Conservation (phyloP, 2,797 vertebrate genomes). For the Chaenodraco wilsoni region DNA sequence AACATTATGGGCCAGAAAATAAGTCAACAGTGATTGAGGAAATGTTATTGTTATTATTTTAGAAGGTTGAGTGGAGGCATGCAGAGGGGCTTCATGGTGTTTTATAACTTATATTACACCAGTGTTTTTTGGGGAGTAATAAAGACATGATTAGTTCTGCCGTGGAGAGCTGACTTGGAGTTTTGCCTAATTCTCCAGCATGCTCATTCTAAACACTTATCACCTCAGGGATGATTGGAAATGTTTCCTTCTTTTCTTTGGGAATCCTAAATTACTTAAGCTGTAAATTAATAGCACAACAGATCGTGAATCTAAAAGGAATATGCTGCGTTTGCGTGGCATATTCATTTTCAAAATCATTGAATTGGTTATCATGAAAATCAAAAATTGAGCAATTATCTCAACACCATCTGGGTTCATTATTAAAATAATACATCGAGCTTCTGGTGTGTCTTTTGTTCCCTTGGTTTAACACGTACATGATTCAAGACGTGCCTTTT, state of each 20-base stretch:
- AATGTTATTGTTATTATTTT: conserved; percentile 39
- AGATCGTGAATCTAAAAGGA: conserved; percentile 58
- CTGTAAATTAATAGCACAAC: conserved; percentile 74
- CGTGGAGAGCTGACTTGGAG: conserved; percentile 76
- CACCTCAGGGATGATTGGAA: conserved; percentile 74
- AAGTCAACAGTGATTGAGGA: conserved; percentile 55
- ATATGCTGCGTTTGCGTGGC: conserved; percentile 42
- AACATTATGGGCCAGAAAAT: conserved; percentile 48
- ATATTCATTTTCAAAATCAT: conserved; percentile 64
- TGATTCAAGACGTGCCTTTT: conserved; percentile 25
- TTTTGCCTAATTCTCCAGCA: conserved; percentile 75
- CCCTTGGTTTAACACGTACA: conserved; percentile 3
- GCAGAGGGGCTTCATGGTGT: conserved; percentile 59
- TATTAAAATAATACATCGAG: conserved; percentile 36
- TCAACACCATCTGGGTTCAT: conserved; percentile 46
- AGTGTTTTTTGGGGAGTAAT: conserved; percentile 69
- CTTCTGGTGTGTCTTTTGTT: conserved; percentile 15
- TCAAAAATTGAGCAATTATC: conserved; percentile 50
- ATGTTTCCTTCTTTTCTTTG: conserved; percentile 66
- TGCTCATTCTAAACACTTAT: conserved; percentile 68
- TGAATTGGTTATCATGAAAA: conserved; percentile 46
- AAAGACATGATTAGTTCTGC: conserved; percentile 75
- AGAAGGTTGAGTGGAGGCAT: conserved; percentile 60
- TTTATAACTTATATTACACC: conserved; percentile 64
- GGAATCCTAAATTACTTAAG: conserved; percentile 75